These are phyloP conservation scores for Montipora capricornis DNA, from an alignment of 64 coral and sea anemone genomes.

Conservation along the genomic window DNA sequence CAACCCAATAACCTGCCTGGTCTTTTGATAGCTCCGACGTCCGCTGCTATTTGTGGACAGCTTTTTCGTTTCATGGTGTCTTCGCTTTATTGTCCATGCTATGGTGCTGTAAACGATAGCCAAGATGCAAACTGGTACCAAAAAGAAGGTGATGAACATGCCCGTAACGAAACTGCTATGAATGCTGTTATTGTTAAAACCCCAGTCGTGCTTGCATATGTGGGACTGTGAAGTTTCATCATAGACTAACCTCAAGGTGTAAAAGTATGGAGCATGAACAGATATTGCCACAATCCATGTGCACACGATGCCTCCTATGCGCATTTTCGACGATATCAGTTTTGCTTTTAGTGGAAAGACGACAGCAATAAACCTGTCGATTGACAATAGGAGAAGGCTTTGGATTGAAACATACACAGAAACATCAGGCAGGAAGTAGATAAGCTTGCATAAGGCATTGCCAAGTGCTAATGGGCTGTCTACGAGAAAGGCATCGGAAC, in stretches of 20 bases:
- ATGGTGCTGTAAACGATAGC: not conserved
- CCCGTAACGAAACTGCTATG: not conserved
- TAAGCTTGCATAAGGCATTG: constrained; percentile 1
- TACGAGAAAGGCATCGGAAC: not conserved
- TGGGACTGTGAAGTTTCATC: not conserved
- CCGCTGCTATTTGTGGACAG: not conserved
- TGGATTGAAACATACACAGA: not conserved
- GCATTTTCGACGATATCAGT: not conserved
- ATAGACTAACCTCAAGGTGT: not conserved
- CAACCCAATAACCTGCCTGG: not conserved
- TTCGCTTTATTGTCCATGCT: not conserved
- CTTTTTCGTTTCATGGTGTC: not conserved
- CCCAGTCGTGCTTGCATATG: too few species aligned
- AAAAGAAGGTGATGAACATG: not conserved
- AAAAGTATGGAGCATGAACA: constrained; percentile 10
- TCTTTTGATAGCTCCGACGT: not conserved
- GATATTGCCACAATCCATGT: constrained; percentile 11
- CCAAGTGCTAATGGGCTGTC: not conserved
- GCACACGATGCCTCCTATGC: not conserved
- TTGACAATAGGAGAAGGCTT: too few species aligned
- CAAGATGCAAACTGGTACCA: not conserved
- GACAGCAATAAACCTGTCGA: too few species aligned
- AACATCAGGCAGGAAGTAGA: constrained; percentile 34
- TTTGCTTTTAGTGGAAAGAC: not conserved
- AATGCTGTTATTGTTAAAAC: too few species aligned